Percentiles rank a stretch among this genome's conserved stretches.
Evolutionary conservation across 2,888 invertebrate species (phyloP).

Genomic region (Erebia ligea): DNA sequence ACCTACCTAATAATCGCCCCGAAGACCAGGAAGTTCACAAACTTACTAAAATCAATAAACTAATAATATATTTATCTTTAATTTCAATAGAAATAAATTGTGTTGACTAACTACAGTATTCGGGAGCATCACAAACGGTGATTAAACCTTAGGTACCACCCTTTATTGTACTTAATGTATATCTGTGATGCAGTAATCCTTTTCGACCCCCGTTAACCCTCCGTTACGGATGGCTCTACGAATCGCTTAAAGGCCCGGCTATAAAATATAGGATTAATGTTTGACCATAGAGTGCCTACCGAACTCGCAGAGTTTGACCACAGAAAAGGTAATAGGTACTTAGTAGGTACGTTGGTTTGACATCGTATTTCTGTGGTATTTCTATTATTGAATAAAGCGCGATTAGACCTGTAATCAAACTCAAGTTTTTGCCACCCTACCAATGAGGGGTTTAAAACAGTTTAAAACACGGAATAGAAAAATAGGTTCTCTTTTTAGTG

Average conservation of each 20-base stretch:
- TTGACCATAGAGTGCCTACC: constrained; percentile 32
- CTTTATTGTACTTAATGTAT: constrained; percentile 51
- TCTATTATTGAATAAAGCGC: too few relatives aligned
- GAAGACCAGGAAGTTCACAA: not conserved
- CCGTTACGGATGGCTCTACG: constrained; percentile 38
- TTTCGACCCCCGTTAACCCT: constrained; percentile 43
- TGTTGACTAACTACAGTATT: constrained; percentile 29
- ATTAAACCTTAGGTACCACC: constrained; percentile 49
- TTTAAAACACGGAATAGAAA: too few relatives aligned
- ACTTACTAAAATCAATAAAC: constrained; percentile 11
- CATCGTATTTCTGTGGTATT: too few relatives aligned
- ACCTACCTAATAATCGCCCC: not conserved
- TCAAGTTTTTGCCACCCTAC: too few relatives aligned
- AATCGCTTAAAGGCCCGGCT: constrained; percentile 42
- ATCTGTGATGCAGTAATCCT: constrained; percentile 43
- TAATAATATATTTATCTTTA: constrained; percentile 15
- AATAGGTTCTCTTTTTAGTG: too few relatives aligned
- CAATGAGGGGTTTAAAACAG: too few relatives aligned
- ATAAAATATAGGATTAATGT: constrained; percentile 49
- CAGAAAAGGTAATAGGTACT: too few relatives aligned
- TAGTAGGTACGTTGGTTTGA: too few relatives aligned
- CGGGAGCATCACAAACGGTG: constrained; percentile 43
- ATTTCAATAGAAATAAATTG: constrained; percentile 27
- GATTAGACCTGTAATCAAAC: too few relatives aligned
- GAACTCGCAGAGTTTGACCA: not conserved